phyloP scores from a whole-genome alignment of 2,113 vertebrate genomes.

The Paracanthobrama guichenoti region DNA sequence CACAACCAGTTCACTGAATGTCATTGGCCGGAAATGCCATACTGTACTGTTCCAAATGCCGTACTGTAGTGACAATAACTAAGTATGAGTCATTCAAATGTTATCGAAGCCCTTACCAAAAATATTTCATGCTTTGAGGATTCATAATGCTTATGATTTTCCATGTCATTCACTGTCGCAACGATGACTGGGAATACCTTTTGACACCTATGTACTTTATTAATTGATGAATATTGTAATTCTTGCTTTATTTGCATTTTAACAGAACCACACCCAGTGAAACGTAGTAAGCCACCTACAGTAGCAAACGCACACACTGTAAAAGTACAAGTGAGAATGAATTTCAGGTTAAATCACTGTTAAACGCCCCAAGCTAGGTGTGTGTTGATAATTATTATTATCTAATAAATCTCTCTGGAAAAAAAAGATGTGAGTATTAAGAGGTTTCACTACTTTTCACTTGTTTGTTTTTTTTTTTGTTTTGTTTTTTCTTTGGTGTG shows the following conservation, averaged over 20 bases:
- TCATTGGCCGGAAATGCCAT: not conserved
- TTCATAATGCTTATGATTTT: not conserved
- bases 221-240: not conserved
- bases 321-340: not conserved
- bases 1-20: not conserved
- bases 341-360: not conserved
- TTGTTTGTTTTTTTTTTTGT: not conserved
- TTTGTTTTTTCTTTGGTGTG: not conserved
- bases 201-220: not conserved
- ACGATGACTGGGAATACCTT: not conserved
- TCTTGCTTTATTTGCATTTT: not conserved
- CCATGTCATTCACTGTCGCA: not conserved
- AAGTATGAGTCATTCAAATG: not conserved
- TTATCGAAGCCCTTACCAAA: not conserved
- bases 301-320: not conserved
- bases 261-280: constrained; percentile 4
- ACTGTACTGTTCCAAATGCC: not conserved
- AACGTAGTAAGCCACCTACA: not conserved
- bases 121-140: not conserved
- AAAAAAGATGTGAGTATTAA: not conserved
- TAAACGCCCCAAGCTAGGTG: not conserved
- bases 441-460: not conserved
- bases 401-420: not conserved
- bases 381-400: not conserved
- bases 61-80: not conserved